A percentile compares a stretch with the other conserved stretches of the same genome.
Conservation (phyloP, 2,797 vertebrate genomes). For the Hapalemur alaotrensis region DNA sequence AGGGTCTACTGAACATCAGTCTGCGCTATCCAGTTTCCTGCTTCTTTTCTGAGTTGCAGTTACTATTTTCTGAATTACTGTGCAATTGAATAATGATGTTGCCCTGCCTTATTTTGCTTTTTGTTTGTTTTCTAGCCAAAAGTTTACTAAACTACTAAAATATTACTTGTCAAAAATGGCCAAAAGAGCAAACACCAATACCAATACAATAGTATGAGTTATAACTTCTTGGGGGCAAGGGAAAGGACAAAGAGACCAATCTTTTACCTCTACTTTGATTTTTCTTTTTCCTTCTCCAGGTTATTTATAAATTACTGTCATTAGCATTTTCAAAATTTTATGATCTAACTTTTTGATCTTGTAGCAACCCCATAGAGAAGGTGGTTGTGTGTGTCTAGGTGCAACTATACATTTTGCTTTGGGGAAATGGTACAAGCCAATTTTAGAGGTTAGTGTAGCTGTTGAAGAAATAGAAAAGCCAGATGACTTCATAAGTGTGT, state of each 20-base stretch:
- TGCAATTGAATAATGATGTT: constrained; percentile 50
- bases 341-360: neutral
- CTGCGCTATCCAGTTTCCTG: constrained; percentile 71
- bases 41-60: constrained; percentile 76
- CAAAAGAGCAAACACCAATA: neutral
- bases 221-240: neutral
- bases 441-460: constrained; percentile 71
- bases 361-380: neutral
- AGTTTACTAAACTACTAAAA: constrained; percentile 40
- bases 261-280: neutral
- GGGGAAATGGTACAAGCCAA: constrained; percentile 52
- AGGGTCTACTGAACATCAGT: constrained; percentile 77
- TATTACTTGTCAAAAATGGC: neutral
- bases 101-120: neutral
- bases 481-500: constrained; percentile 64
- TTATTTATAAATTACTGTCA: neutral
- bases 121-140: constrained; percentile 36
- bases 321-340: constrained; percentile 26
- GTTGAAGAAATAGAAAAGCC: constrained; percentile 69
- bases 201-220: neutral
- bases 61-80: constrained; percentile 72
- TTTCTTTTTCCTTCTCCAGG: neutral
- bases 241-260: neutral
- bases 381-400: neutral
- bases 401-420: constrained; percentile 59